Percentiles rank a stretch among this genome's conserved stretches.
Conservation (phyloP, 1,140 invertebrate species). For the Drosophila leontia region DNA sequence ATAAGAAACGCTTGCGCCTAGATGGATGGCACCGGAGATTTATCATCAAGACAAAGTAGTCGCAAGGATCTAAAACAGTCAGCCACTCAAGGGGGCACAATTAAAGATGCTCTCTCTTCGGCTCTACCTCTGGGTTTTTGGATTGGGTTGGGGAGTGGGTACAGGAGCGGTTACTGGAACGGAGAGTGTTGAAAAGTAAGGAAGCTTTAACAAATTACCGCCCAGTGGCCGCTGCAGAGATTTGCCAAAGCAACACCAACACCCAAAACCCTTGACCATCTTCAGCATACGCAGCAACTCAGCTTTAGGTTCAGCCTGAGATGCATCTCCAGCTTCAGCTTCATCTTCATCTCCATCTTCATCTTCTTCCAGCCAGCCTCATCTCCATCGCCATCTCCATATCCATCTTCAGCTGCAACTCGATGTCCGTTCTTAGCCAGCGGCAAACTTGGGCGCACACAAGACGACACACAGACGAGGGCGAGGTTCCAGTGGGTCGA, state of each 20-base stretch:
- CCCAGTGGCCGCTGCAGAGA: slow-evolving; percentile 78
- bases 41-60: slow-evolving; percentile 81
- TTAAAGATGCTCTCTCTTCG: slow-evolving; percentile 36
- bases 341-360: slow-evolving; percentile 10
- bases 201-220: slow-evolving; percentile 85
- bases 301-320: neutral
- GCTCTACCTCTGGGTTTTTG: neutral
- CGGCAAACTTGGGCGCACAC: slow-evolving; percentile 65
- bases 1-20: slow-evolving; percentile 39
- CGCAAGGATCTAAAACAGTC: slow-evolving; percentile 69
- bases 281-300: neutral
- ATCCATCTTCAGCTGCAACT: slow-evolving; percentile 34
- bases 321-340: neutral
- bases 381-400: slow-evolving; percentile 11
- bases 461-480: neutral
- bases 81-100: slow-evolving; percentile 68
- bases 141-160: neutral
- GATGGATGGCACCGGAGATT: slow-evolving; percentile 72
- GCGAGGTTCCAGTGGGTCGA: neutral
- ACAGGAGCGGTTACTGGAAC: neutral
- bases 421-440: slow-evolving; percentile 59
- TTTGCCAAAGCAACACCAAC: slow-evolving; percentile 77
- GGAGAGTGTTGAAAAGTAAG: slow-evolving; percentile 84
- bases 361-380: neutral
- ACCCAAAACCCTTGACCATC: slow-evolving; percentile 32